A percentile compares a stretch with the other conserved stretches of the same genome.
Evolutionary conservation across 2,888 invertebrate genomes (phyloP).

Genomic region (Trichacis sp.): DNA sequence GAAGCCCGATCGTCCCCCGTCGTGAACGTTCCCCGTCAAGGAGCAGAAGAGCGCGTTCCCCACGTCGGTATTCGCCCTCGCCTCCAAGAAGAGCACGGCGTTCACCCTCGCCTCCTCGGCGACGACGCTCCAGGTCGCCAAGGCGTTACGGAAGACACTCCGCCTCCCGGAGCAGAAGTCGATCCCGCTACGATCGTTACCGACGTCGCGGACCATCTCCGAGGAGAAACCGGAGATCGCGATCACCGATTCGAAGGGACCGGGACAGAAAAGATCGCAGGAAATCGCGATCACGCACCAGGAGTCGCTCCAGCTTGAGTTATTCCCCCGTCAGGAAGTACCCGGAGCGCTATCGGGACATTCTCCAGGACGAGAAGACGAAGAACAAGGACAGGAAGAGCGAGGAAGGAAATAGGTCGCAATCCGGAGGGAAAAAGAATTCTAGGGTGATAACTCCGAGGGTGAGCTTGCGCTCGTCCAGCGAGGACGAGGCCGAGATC

Average conservation of each 20-base stretch:
- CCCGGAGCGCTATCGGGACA: slow-evolving; percentile 78
- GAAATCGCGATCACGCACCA: slow-evolving; percentile 61
- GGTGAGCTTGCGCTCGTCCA: slow-evolving; percentile 64
- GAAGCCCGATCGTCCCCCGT: slow-evolving; percentile 45
- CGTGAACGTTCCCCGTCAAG: slow-evolving; percentile 44
- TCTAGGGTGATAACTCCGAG: slow-evolving; percentile 56
- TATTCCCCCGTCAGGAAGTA: slow-evolving; percentile 79
- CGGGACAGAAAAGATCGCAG: slow-evolving; percentile 45
- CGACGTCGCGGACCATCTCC: slow-evolving; percentile 51
- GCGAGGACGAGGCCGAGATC: slow-evolving; percentile 68
- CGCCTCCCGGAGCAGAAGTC: slow-evolving; percentile 56
- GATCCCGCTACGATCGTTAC: slow-evolving; percentile 57
- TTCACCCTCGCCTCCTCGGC: slow-evolving; percentile 55
- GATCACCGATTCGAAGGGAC: slow-evolving; percentile 24
- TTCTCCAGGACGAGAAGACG: slow-evolving; percentile 74
- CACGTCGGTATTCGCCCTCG: slow-evolving; percentile 55
- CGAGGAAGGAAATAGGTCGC: slow-evolving; percentile 58
- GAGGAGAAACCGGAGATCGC: slow-evolving; percentile 55
- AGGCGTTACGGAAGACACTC: slow-evolving; percentile 58
- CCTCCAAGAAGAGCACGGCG: slow-evolving; percentile 38
- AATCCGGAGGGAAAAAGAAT: slow-evolving; percentile 52
- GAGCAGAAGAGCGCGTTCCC: slow-evolving; percentile 50
- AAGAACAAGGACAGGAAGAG: slow-evolving; percentile 72
- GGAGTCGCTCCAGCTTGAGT: slow-evolving; percentile 72
- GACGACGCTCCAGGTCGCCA: slow-evolving; percentile 52